Base-by-base conservation (phyloP, 2,888 invertebrate genomes). In the Slavum lentiscoides region DNA sequence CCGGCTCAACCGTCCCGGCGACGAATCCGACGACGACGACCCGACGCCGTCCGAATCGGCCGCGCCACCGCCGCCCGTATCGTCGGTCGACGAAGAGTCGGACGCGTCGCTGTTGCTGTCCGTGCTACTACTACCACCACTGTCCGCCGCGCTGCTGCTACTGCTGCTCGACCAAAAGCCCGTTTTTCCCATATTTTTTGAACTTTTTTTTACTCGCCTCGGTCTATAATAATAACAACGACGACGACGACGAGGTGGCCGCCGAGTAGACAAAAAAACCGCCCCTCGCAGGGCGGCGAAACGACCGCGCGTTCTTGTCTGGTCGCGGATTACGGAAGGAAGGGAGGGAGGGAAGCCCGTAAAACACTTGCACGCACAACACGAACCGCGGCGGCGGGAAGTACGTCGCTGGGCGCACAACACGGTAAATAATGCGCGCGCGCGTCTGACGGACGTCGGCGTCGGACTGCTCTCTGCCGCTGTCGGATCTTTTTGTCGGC, bases 151-250 rank as follows among this genome's bases (percentile, higher is more conserved):
- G 17, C 69, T 64, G 43, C 70, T 66, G 66, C 66, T 64, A 23
- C 77, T 77, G 62, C 77, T 70, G 21, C 64, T 80, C 66, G 80
- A 64, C 80, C 80, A 72, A 43, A 80, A 80, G 7, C 72, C 80
- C 58, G 64, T 69, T n/a, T 62, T 80, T 1, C 9, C 30, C 53
- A 53, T 30, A 15, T 7, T 43, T 43, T 9, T 9, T 7, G 9
- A 43, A 43, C 2, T 30, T 30, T 30, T 4, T 30, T 30, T 30
- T n/a, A n/a, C n/a, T n/a, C n/a, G n/a, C n/a, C n/a, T n/a, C n/a
- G n/a, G n/a, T n/a, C n/a, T n/a, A n/a, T n/a, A n/a, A n/a, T n/a
- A n/a, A n/a, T n/a, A n/a, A n/a, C n/a, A n/a, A n/a, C n/a, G n/a
- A n/a, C n/a, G n/a, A n/a, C n/a, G n/a, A n/a, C n/a, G n/a, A n/a